A percentile compares a stretch with the other conserved stretches of the same genome.
Conservation (phyloP, 2,888 invertebrate species). For the Tridacna crocea region DNA sequence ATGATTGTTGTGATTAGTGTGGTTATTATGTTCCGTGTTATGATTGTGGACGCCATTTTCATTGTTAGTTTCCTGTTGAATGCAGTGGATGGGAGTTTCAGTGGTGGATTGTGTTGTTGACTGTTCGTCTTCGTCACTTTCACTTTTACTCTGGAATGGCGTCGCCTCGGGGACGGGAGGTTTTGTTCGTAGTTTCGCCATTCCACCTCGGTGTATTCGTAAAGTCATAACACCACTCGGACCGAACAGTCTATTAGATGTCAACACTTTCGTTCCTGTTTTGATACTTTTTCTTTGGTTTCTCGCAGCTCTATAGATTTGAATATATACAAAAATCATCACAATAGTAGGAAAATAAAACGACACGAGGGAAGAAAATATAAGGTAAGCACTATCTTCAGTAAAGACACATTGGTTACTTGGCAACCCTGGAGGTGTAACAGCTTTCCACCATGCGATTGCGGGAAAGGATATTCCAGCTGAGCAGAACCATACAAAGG, state of each 20-base stretch:
- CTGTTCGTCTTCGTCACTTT: constrained; percentile 69
- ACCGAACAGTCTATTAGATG: constrained; percentile 85
- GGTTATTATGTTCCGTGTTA: background rate
- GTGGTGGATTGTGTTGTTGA: constrained; percentile 22
- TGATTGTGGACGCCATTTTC: constrained; percentile 23
- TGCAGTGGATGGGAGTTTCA: constrained; percentile 39
- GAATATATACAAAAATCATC: constrained; percentile 99
- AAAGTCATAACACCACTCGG: constrained; percentile 90
- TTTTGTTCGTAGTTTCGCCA: constrained; percentile 79
- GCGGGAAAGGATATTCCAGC: constrained; percentile 99
- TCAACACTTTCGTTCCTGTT: constrained; percentile 91
- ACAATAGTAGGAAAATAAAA: constrained; percentile 98
- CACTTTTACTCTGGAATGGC: constrained; percentile 68
- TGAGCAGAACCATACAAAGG: constrained; percentile 98
- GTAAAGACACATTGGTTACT: constrained; percentile 93
- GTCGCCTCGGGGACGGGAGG: constrained; percentile 65
- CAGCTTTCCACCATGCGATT: constrained; percentile 89
- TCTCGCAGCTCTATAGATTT: constrained; percentile 96
- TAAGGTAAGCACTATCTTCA: constrained; percentile 96
- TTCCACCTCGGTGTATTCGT: constrained; percentile 96
- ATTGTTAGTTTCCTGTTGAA: constrained; percentile 1
- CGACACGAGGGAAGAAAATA: constrained; percentile 98
- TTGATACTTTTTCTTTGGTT: constrained; percentile 95
- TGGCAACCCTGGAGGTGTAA: constrained; percentile 76
- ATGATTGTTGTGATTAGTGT: constrained; percentile 32